phyloP scores from a whole-genome alignment of 2,888 invertebrate species.

The Cheilosia grossa region DNA sequence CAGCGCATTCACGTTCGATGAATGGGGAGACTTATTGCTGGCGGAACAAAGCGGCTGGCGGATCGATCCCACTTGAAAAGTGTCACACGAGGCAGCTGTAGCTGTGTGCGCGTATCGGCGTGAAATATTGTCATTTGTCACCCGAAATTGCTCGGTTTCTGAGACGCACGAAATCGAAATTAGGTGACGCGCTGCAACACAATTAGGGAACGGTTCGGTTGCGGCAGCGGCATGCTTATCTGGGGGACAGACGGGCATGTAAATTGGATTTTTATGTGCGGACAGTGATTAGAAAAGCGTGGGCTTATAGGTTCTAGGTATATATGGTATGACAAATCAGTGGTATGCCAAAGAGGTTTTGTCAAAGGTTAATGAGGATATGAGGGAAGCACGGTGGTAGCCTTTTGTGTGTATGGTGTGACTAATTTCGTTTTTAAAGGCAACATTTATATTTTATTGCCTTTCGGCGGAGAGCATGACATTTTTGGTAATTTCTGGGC shows the following conservation, averaged over 20 bases:
- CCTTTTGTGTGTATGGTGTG: slow-evolving; percentile 18
- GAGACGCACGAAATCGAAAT: slow-evolving; percentile 40
- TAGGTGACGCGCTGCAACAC: slow-evolving; percentile 60
- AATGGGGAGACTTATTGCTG: slow-evolving; percentile 44
- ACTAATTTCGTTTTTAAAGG: slow-evolving; percentile 58
- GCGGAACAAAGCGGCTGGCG: slow-evolving; percentile 37
- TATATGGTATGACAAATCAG: slow-evolving; percentile 38
- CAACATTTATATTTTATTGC: slow-evolving; percentile 13
- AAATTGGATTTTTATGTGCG: slow-evolving; percentile 56
- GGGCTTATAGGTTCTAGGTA: slow-evolving; percentile 32
- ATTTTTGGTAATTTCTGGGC: background rate
- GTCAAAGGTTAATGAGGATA: slow-evolving; percentile 37
- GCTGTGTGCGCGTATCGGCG: slow-evolving; percentile 38
- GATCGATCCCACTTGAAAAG: slow-evolving; percentile 45
- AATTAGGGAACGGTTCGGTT: slow-evolving; percentile 51
- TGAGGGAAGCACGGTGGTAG: slow-evolving; percentile 17
- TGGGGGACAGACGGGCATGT: slow-evolving; percentile 42
- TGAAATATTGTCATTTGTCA: slow-evolving; percentile 65
- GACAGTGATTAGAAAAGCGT: slow-evolving; percentile 42
- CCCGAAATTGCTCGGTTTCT: slow-evolving; percentile 38
- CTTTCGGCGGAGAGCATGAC: no score
- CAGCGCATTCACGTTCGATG: slow-evolving; percentile 46
- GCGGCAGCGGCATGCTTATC: slow-evolving; percentile 41
- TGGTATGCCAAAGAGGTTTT: slow-evolving; percentile 4
- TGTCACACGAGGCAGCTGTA: slow-evolving; percentile 40